A percentile compares a stretch with the other conserved stretches of the same genome.
These are phyloP conservation scores for Agrotis clavis DNA, from an alignment of 2,888 invertebrate genomes.

Conservation along the genomic window DNA sequence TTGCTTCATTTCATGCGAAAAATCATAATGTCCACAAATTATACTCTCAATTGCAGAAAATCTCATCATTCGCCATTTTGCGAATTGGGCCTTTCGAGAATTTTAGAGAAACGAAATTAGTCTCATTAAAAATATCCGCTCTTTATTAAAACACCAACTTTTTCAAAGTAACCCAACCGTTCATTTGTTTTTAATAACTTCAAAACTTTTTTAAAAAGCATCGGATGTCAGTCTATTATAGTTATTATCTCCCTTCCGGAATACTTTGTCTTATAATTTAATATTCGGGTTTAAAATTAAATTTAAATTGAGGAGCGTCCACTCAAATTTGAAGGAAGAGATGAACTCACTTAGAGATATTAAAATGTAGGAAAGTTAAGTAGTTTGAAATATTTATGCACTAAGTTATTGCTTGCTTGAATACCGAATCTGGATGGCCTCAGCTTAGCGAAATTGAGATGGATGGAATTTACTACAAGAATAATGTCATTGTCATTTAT, in stretches of 20 bases:
- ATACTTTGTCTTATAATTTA: slow-evolving; percentile 5
- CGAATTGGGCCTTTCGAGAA: no score
- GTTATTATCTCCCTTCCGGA: not conserved
- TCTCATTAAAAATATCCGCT: not conserved
- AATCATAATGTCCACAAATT: no score
- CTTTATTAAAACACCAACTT: not conserved
- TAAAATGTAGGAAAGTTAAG: slow-evolving; percentile 25
- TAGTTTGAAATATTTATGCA: slow-evolving; percentile 21
- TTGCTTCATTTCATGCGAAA: no score
- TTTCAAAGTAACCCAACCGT: not conserved
- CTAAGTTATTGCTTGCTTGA: not conserved
- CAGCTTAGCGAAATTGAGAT: no score
- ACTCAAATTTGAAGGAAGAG: slow-evolving; percentile 10
- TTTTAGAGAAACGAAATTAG: not conserved
- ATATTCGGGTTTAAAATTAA: slow-evolving; percentile 41
- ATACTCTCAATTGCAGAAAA: no score
- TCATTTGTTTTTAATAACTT: slow-evolving; percentile 14
- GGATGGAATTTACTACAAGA: no score
- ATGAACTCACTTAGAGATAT: slow-evolving; percentile 26
- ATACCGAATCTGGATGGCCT: no score
- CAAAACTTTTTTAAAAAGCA: not conserved
- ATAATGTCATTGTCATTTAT: no score
- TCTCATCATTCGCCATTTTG: no score
- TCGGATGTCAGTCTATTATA: slow-evolving; percentile 11
- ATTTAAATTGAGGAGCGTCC: slow-evolving; percentile 21